Percentiles rank a stretch among this genome's conserved stretches.
Evolutionary conservation across 2,113 vertebrate genomes (phyloP).

Genomic region (Brachyhypopomus gauderio): DNA sequence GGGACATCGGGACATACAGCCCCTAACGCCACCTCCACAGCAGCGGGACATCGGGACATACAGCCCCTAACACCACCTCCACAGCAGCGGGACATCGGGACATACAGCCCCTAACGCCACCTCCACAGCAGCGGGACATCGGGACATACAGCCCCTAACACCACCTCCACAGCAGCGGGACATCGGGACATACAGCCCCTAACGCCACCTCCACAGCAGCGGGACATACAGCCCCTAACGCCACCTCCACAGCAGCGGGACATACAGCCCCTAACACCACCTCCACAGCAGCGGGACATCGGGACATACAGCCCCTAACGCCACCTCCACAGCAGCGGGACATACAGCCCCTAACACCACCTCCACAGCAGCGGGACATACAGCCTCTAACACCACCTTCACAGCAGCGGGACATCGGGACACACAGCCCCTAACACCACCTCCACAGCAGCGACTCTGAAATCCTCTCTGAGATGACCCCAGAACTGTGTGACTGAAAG

Average conservation of each 20-base stretch:
- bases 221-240: background rate
- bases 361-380: constrained; percentile 4
- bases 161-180: constrained; percentile 1
- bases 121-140: constrained; percentile 17
- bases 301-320: constrained; percentile 27
- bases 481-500: background rate
- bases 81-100: background rate
- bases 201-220: constrained; percentile 9
- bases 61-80: constrained; percentile 3
- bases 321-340: constrained; percentile 1
- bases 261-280: background rate
- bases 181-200: background rate
- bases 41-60: background rate
- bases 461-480: constrained; percentile 11
- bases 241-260: constrained; percentile 1
- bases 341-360: background rate
- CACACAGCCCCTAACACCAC: constrained; percentile 8
- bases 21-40: constrained; percentile 11
- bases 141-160: constrained; percentile 28
- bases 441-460: constrained; percentile 19
- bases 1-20: background rate
- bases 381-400: too few relatives aligned
- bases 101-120: background rate
- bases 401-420: too few relatives aligned
- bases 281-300: constrained; percentile 17